These are phyloP conservation scores for Seriola quinqueradiata DNA, from an alignment of 2,113 vertebrate species.

Conservation along the genomic window DNA sequence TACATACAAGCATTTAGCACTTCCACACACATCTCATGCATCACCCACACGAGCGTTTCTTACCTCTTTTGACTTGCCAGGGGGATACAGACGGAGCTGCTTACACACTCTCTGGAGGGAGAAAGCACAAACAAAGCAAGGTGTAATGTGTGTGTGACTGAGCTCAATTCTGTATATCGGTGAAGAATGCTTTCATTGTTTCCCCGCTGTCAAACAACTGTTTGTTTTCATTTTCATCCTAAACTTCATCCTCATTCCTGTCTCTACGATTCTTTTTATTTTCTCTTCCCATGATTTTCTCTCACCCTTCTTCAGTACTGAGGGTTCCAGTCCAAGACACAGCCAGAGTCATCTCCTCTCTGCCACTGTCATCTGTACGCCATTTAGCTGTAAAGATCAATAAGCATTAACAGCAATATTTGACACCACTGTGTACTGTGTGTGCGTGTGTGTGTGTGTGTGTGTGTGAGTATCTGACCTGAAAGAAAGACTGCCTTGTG, in stretches of 20 bases:
- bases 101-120: constrained; percentile 90
- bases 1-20: neutral
- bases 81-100: constrained; percentile 93
- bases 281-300: neutral
- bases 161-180: neutral
- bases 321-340: constrained; percentile 94
- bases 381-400: constrained; percentile 89
- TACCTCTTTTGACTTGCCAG: constrained; percentile 98
- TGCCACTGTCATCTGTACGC: constrained; percentile 91
- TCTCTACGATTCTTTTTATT: neutral
- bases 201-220: neutral
- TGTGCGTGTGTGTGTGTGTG: neutral
- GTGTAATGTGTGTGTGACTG: neutral
- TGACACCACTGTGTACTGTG: neutral
- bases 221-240: neutral
- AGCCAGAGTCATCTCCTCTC: constrained; percentile 95
- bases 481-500: constrained; percentile 95
- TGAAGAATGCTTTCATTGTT: neutral
- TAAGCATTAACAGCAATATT: neutral
- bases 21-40: neutral
- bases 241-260: neutral
- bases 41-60: constrained; percentile 34
- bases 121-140: neutral
- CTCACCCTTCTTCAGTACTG: constrained; percentile 93
- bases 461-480: constrained; percentile 76